Percentiles rank a stretch among this genome's conserved stretches.
These are phyloP conservation scores for Nothocercus nigrocapillus DNA, from an alignment of 2,113 vertebrate genomes.

Conservation along the genomic window DNA sequence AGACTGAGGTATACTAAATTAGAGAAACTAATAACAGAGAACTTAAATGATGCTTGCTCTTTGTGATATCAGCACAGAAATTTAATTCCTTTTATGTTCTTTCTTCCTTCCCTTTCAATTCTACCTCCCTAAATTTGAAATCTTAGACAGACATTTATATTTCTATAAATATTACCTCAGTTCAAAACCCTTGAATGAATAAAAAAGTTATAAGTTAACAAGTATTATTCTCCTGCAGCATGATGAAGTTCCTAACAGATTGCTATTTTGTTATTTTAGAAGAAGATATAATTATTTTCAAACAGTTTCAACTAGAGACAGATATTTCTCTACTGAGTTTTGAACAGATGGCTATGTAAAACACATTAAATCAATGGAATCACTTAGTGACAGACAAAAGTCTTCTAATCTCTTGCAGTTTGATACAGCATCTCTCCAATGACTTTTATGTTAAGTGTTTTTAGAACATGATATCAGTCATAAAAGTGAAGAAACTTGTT, in stretches of 20 bases:
- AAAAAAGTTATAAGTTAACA: neutral
- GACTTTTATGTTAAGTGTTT: neutral
- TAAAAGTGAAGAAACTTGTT: neutral
- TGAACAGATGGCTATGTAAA: slow-evolving; percentile 1
- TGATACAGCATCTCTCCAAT: neutral
- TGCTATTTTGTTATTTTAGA: neutral
- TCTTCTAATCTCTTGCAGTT: neutral
- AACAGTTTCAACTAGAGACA: neutral
- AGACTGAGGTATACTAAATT: neutral
- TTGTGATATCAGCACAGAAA: neutral
- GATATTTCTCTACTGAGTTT: slow-evolving; percentile 33
- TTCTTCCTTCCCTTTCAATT: neutral
- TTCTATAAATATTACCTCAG: neutral
- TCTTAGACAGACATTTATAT: neutral
- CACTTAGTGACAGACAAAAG: neutral
- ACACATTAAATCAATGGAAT: slow-evolving; percentile 1
- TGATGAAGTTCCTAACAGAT: neutral
- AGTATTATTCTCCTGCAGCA: neutral
- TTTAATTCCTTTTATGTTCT: neutral
- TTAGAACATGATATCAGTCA: neutral
- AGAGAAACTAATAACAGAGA: neutral
- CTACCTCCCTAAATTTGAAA: neutral
- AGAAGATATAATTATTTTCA: slow-evolving; percentile 25
- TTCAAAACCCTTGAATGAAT: neutral
- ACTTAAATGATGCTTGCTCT: neutral